Base-by-base conservation (phyloP, 2,797 vertebrate species). In the Thaleichthys pacificus region DNA sequence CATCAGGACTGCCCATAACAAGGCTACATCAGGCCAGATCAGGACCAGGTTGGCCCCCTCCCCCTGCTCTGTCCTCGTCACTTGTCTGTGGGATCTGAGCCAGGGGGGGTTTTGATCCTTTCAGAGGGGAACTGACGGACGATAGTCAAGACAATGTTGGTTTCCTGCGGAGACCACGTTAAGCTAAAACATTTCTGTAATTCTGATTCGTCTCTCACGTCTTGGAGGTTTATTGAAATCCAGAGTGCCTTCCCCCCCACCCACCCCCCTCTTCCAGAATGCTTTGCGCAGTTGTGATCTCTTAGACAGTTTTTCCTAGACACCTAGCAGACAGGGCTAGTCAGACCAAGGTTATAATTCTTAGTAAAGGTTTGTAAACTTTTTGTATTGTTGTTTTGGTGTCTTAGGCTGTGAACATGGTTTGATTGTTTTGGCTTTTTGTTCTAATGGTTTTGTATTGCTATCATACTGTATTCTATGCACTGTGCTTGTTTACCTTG, bases 401-500 rank as follows among this genome's bases (percentile, higher is more conserved):
- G 89, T 88, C 76, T 85, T 88, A 92, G 91, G 91, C 88, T 89
- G 93, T 95, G 94, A 95, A 94, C 89, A 84, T 87, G 91, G 89
- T 89, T 86, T 76, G 82, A 21, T 57, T 57, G 66, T 68, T 32
- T 51, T 57, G 51, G 26, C 51, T 68, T n/a, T 30, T 80, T 86
- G 79, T 86, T 91, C 91, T 79, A 85, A 85, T 88, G 63, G 82
- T 88, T 87, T 85, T 87, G 82, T 78, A 74, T 86, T 80, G 76
- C 77, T 89, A 89, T 90, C 83, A 96, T 98, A 96, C 96, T 87
- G 92, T 93, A 96, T 94, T 90, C 88, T 95, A 95, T 93, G 92
- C 94, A 93, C 91, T 93, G 89, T 92, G 96, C 96, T 96, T 96
- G 84, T 99, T 90, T 93, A 86, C 91, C 92, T 97, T 96, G 93